Conservation (phyloP, 1,140 invertebrate genomes). For the Heterodera schachtii region DNA sequence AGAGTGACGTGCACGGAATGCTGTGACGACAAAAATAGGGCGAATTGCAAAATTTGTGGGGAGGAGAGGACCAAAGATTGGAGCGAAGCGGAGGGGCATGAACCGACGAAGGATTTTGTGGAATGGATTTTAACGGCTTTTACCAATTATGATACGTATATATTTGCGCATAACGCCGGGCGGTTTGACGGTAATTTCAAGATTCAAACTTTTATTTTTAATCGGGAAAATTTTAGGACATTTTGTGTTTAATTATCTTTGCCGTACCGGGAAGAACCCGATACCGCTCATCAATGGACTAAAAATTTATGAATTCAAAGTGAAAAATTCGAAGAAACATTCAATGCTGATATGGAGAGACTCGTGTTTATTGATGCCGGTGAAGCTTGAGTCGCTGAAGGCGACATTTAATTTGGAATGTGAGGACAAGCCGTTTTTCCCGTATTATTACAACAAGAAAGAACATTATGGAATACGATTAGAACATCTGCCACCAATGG, state of each 20-base stretch:
- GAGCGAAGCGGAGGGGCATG: not conserved
- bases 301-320: slow-evolving; percentile 5
- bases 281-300: not conserved
- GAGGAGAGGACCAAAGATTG: not conserved
- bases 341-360: slow-evolving; percentile 1
- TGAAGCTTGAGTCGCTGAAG: not conserved
- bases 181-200: not conserved
- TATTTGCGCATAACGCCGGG: not conserved
- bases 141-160: not conserved
- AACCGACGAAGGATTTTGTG: not conserved
- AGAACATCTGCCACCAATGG: not conserved
- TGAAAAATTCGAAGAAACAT: not conserved
- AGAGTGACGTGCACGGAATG: not conserved
- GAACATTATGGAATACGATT: not conserved
- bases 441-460: not conserved
- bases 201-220: no score
- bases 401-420: slow-evolving; percentile 3
- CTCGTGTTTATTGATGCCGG: not conserved
- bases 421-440: not conserved
- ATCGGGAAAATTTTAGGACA: no score
- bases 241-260: not conserved
- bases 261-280: not conserved
- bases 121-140: not conserved
- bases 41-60: not conserved
- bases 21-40: not conserved